Conservation (phyloP, 2,888 invertebrate species). For the Cataglyphis cursor region DNA sequence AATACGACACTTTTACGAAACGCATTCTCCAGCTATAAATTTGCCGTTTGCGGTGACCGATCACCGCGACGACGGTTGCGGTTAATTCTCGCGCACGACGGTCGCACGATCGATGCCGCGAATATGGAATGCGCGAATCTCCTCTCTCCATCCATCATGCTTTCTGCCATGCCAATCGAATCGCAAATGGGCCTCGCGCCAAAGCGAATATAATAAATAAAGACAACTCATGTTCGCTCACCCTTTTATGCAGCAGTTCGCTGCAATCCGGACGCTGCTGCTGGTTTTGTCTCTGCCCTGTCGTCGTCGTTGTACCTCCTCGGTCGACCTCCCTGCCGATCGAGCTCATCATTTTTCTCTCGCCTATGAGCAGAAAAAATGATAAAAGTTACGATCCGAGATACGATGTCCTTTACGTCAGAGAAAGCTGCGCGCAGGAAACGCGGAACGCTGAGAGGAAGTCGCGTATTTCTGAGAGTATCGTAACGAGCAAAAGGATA, state of each 20-base stretch:
- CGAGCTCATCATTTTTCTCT: slow-evolving; percentile 78
- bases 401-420: background rate
- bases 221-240: slow-evolving; percentile 74
- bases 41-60: slow-evolving; percentile 24
- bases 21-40: slow-evolving; percentile 12
- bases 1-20: slow-evolving; percentile 23
- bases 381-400: slow-evolving; percentile 1
- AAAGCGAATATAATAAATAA: slow-evolving; percentile 21
- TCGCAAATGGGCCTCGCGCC: slow-evolving; percentile 58
- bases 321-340: slow-evolving; percentile 79
- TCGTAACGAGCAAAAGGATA: slow-evolving; percentile 45
- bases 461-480: slow-evolving; percentile 23
- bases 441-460: slow-evolving; percentile 36
- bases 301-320: slow-evolving; percentile 68
- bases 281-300: slow-evolving; percentile 53
- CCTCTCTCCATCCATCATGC: slow-evolving; percentile 70
- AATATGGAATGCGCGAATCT: slow-evolving; percentile 59
- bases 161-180: slow-evolving; percentile 76
- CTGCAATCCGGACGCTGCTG: slow-evolving; percentile 72
- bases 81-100: slow-evolving; percentile 59
- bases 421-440: slow-evolving; percentile 37
- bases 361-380: slow-evolving; percentile 68
- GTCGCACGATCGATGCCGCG: slow-evolving; percentile 60
- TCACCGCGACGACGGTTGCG: slow-evolving; percentile 50
- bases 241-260: slow-evolving; percentile 83